A percentile compares a stretch with the other conserved stretches of the same genome.
Conservation (phyloP, 92 coral and sea anemone species). For the Pocillopora grandis region DNA sequence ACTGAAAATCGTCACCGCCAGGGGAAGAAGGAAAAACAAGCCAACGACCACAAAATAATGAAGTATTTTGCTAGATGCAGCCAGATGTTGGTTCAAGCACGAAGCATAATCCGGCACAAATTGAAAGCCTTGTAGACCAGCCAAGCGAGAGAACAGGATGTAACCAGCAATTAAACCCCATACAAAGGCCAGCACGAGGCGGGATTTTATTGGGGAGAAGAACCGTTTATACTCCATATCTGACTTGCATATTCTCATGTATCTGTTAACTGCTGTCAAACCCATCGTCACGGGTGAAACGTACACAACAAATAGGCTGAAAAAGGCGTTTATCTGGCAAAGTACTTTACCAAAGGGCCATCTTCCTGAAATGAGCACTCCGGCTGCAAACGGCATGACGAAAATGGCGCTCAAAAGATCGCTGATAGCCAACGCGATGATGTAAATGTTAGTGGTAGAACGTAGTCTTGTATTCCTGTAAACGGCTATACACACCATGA, state of each 20-base stretch:
- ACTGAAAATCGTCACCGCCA: slow-evolving; percentile 5
- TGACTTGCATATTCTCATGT: slow-evolving; percentile 15
- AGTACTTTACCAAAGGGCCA: slow-evolving; percentile 15
- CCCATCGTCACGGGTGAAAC: slow-evolving; percentile 23
- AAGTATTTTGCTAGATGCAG: background rate
- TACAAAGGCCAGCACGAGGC: background rate
- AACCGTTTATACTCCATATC: background rate
- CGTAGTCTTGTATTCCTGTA: slow-evolving; percentile 31
- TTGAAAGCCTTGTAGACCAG: background rate
- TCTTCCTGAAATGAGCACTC: slow-evolving; percentile 1
- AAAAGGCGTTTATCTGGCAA: slow-evolving; percentile 8
- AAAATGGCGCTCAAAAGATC: slow-evolving; percentile 19
- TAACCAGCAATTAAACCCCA: background rate
- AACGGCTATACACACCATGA: slow-evolving; percentile 11
- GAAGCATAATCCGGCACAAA: slow-evolving; percentile 4
- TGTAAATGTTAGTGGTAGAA: slow-evolving; percentile 19
- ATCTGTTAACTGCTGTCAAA: slow-evolving; percentile 26
- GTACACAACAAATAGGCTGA: slow-evolving; percentile 8
- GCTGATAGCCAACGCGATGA: slow-evolving; percentile 12
- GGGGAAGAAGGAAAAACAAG: background rate
- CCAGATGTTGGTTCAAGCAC: background rate
- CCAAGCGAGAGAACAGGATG: background rate
- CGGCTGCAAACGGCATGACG: slow-evolving; percentile 16
- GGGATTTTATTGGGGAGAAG: slow-evolving; percentile 7
- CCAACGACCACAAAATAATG: slow-evolving; percentile 3